Evolutionary conservation across 2,888 invertebrate species (phyloP).

Genomic region (Pristionchus fissidentatus): DNA sequence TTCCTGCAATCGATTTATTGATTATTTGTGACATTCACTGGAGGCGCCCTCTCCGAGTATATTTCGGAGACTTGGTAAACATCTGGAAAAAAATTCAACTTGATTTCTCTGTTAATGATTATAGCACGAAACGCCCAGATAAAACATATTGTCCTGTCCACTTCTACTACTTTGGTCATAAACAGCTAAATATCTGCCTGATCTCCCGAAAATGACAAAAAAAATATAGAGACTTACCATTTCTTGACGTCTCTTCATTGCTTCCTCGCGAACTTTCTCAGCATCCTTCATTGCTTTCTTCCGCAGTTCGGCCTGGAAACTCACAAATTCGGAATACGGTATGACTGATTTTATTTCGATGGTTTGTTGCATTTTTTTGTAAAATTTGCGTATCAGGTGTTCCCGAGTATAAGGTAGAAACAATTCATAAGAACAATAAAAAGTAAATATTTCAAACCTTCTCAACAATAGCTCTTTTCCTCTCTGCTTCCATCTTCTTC

Average conservation of each 20-base stretch:
- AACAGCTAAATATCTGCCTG: neutral
- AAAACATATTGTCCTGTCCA: no score
- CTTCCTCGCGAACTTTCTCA: neutral
- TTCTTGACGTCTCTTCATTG: neutral
- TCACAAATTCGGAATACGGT: no score
- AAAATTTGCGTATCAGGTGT: no score
- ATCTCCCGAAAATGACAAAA: neutral
- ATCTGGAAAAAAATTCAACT: no score
- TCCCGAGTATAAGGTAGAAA: neutral
- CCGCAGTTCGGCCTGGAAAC: neutral
- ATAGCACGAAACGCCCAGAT: no score
- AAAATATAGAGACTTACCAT: neutral
- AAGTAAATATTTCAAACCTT: neutral
- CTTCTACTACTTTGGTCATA: neutral
- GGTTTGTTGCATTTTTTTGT: no score
- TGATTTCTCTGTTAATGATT: no score
- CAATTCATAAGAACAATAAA: no score
- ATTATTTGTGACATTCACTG: no score
- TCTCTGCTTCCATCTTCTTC: constrained; percentile 44
- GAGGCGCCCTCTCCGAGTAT: no score
- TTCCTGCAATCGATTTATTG: neutral
- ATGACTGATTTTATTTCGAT: no score
- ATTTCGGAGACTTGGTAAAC: no score
- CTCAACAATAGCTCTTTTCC: neutral
- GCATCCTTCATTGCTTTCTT: constrained; percentile 20